Conservation (phyloP, 2,797 vertebrate genomes). For the Parauchenoglanis ngamensis region DNA sequence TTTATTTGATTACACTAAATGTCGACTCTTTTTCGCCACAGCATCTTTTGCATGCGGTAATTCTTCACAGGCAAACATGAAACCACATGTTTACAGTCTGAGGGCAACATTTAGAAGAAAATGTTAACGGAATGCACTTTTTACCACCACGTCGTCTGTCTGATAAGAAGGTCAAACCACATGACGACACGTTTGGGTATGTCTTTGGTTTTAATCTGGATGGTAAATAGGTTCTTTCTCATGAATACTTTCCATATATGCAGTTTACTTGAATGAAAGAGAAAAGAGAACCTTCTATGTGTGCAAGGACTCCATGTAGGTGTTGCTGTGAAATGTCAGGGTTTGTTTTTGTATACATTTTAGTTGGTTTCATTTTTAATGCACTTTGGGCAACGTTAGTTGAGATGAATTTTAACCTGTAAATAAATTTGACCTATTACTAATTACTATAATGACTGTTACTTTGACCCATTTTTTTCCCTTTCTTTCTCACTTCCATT, state of each 20-base stretch:
- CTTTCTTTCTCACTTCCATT: background rate
- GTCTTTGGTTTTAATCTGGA: background rate
- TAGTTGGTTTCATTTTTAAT: background rate
- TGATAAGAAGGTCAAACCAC: background rate
- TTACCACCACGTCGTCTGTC: background rate
- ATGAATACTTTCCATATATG: background rate
- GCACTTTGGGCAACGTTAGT: background rate
- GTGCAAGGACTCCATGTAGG: background rate
- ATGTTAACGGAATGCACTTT: background rate
- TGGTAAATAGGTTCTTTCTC: background rate
- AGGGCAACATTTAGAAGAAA: background rate
- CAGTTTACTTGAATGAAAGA: background rate
- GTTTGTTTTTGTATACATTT: background rate
- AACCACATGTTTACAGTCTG: background rate
- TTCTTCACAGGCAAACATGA: background rate
- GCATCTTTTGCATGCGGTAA: background rate
- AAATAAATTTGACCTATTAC: background rate
- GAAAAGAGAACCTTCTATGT: background rate
- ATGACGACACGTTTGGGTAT: background rate
- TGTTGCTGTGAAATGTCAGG: background rate
- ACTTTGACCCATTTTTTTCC: background rate
- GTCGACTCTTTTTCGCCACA: background rate
- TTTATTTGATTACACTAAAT: background rate
- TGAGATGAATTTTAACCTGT: background rate
- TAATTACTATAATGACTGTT: background rate